A percentile compares a stretch with the other conserved stretches of the same genome.
phyloP scores from a whole-genome alignment of 2,113 vertebrate species.

The Bostrychus sinensis region DNA sequence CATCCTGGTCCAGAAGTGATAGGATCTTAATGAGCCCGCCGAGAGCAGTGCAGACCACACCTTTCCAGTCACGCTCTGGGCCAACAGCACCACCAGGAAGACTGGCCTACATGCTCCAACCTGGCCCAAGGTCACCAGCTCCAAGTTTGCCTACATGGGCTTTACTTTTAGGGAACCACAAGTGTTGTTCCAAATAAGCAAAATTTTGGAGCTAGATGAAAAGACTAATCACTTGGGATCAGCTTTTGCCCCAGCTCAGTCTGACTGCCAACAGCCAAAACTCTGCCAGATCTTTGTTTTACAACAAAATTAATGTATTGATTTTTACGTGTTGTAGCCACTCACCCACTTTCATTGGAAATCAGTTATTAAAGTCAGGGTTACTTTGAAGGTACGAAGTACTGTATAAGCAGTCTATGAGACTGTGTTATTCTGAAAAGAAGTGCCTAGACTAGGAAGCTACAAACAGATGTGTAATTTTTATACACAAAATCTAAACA shows the following conservation, averaged over 20 bases:
- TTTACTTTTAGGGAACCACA: constrained; percentile 1
- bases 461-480: no score
- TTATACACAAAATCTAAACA: no score
- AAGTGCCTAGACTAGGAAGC: no score
- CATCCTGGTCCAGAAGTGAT: constrained; percentile 48
- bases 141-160: constrained; percentile 41
- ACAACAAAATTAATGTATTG: neutral
- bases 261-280: constrained; percentile 10
- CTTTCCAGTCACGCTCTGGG: constrained; percentile 29
- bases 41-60: constrained; percentile 44
- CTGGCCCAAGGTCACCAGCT: constrained; percentile 22
- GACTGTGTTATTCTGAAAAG: no score
- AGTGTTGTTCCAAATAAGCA: constrained; percentile 22
- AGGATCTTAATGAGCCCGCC: constrained; percentile 48
- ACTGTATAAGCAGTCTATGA: no score
- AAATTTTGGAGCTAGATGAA: constrained; percentile 23
- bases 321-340: neutral
- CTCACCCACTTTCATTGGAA: neutral
- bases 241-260: neutral
- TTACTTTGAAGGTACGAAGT: no score
- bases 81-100: constrained; percentile 31
- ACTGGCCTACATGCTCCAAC: constrained; percentile 23
- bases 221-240: constrained; percentile 19
- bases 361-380: no score
- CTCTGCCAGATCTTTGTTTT: constrained; percentile 42